Evolutionary conservation across 2,797 vertebrate species (phyloP).

Genomic region (Tangara arthus): DNA sequence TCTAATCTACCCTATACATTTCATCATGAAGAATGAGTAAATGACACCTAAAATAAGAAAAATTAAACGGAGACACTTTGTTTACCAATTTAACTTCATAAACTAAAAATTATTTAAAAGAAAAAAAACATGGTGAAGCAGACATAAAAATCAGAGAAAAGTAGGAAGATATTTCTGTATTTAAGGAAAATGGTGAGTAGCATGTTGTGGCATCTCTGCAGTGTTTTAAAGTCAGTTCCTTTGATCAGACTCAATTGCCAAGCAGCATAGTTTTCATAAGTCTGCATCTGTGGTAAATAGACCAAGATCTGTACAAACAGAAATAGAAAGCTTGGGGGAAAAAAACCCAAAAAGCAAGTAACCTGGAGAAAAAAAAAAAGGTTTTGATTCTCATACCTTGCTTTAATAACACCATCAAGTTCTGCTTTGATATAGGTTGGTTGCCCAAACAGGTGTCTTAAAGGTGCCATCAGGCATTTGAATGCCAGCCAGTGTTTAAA

Average conservation of each 20-base stretch:
- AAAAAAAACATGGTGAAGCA: not conserved
- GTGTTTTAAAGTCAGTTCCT: no score
- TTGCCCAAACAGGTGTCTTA: constrained; percentile 56
- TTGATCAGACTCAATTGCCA: constrained; percentile 43
- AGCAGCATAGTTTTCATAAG: constrained; percentile 54
- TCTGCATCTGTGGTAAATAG: constrained; percentile 65
- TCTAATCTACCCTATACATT: not conserved
- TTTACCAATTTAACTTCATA: not conserved
- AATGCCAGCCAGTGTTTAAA: constrained; percentile 53
- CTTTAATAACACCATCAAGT: constrained; percentile 51
- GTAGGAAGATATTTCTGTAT: not conserved
- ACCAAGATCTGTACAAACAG: constrained; percentile 59
- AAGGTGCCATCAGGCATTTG: constrained; percentile 43
- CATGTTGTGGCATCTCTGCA: not conserved
- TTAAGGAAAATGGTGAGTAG: not conserved
- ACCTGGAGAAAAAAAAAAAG: not conserved
- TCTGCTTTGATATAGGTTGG: constrained; percentile 41
- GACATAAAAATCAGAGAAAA: not conserved
- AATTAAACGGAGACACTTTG: not conserved
- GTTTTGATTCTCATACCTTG: constrained; percentile 39
- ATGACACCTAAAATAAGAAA: not conserved
- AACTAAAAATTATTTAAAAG: not conserved
- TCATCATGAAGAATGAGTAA: not conserved
- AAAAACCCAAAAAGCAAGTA: not conserved
- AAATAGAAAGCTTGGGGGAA: constrained; percentile 55